Evolutionary conservation across 2,113 vertebrate genomes (phyloP).

Genomic region (Poecile atricapillus): DNA sequence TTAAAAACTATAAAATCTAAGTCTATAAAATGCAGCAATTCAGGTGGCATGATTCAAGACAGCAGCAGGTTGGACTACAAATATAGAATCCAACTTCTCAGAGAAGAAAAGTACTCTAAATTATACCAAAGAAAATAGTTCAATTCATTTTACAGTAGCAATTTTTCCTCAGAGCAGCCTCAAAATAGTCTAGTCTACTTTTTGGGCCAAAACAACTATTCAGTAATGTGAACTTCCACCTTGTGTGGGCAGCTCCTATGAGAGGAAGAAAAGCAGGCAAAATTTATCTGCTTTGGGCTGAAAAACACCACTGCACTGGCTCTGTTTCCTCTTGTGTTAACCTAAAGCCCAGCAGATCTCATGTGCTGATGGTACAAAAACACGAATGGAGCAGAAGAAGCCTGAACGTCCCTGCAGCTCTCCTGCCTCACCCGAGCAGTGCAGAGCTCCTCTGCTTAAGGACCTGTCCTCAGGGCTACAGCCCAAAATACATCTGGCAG

Average conservation of each 20-base stretch:
- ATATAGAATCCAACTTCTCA: background rate
- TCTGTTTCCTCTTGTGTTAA: background rate
- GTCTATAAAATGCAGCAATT: background rate
- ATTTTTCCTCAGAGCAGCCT: background rate
- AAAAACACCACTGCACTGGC: background rate
- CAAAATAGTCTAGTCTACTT: background rate
- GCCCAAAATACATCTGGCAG: background rate
- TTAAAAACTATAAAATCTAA: background rate
- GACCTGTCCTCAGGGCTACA: background rate
- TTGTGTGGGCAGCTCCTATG: background rate
- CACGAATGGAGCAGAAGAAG: accelerated
- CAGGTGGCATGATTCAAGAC: background rate
- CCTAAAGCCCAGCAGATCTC: too few relatives aligned
- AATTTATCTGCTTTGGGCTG: background rate
- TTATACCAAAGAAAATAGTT: background rate
- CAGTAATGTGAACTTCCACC: background rate
- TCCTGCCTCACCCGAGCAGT: background rate
- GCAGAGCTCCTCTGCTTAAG: background rate
- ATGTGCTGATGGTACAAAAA: background rate
- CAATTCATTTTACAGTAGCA: background rate
- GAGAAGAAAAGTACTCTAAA: background rate
- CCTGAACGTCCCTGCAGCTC: accelerated
- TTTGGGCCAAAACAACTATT: background rate
- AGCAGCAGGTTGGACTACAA: background rate
- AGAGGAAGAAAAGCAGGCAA: background rate